These are phyloP conservation scores for Triplophysa rosa DNA, from an alignment of 2,113 vertebrate genomes.

Conservation along the genomic window DNA sequence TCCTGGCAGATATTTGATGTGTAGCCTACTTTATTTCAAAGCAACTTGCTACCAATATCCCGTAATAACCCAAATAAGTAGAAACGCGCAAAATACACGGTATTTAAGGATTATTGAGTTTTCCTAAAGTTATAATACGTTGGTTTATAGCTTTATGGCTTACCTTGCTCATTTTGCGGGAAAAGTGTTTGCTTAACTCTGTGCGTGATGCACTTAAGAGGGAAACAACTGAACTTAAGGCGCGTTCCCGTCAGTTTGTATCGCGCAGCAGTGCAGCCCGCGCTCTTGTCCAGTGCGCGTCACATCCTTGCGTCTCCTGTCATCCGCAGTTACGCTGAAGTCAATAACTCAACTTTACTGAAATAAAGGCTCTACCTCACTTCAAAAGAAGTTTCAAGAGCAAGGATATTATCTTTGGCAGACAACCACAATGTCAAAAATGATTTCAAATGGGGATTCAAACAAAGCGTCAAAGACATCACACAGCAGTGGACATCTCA, in stretches of 20 bases:
- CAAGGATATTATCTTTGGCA: not conserved
- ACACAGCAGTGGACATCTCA: not conserved
- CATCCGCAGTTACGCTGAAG: not conserved
- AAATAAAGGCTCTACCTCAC: not conserved
- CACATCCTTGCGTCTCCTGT: not conserved
- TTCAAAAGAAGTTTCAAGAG: constrained; percentile 5
- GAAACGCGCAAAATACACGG: too few relatives aligned
- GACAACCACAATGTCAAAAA: constrained; percentile 8
- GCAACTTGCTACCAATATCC: too few relatives aligned
- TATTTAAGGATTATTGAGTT: too few relatives aligned
- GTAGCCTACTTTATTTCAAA: too few relatives aligned
- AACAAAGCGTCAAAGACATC: constrained; percentile 23
- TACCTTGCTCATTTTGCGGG: not conserved
- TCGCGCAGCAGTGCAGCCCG: not conserved
- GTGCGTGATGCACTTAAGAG: constrained; percentile 10
- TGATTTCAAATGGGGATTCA: constrained; percentile 31
- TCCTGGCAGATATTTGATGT: not conserved
- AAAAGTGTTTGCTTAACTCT: not conserved
- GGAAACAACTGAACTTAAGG: constrained; percentile 32
- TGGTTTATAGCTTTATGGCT: too few relatives aligned
- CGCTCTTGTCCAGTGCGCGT: not conserved
- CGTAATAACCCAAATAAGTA: too few relatives aligned
- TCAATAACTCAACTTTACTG: not conserved
- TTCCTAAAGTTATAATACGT: too few relatives aligned
- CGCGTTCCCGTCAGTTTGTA: constrained; percentile 16